Evolutionary conservation across 2,797 vertebrate genomes (phyloP), one percentile per base, ranked within the genome.

Genomic region (Pangasius krempfi): DNA sequence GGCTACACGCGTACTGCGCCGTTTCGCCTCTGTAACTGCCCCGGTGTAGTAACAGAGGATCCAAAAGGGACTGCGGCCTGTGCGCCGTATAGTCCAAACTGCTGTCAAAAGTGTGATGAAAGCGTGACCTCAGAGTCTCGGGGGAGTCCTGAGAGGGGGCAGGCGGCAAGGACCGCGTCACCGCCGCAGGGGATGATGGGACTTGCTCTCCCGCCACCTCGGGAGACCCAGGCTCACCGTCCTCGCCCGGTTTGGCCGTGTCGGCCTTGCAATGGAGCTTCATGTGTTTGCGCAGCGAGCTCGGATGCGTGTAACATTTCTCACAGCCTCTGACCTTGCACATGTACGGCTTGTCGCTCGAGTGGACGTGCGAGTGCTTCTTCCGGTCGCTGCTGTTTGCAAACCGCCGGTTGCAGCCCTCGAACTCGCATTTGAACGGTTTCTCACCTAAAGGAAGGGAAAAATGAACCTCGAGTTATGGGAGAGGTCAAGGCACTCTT

Each of bases 391-490:
- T 94, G 94, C 95, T 96, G 94, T 96, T 97, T 84, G 95, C 95
- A 89, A 97, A 96, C 87, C 94, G 94, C 93, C 96, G 95, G 92
- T 92, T 95, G 94, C 95, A 96, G 93, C 96, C 95, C 52, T 96
- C 92, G 91, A 97, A 96, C 91, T 96, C 96, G n/a, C 96, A 96
- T 93, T 94, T 95, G 94, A 97, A 97, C 81, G 95, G 95, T 93
- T 96, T 97, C 93, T 96, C 95, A 92, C 95, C 97, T 97, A 95
- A 95, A 95, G 79, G 95, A 92, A 95, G 91, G 94, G 75, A 73
- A 87, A 84, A 88, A 91, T 95, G 92, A 88, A 89, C 89, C 91
- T 88, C 92, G 89, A 88, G 88, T 92, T 92, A 92, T 90, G 85
- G 88, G 60, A 89, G 84, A 91, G 86, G 0, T 37, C 62, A 85